Evolutionary conservation across 2,113 vertebrate genomes (phyloP).

Genomic region (Dromas ardeola): DNA sequence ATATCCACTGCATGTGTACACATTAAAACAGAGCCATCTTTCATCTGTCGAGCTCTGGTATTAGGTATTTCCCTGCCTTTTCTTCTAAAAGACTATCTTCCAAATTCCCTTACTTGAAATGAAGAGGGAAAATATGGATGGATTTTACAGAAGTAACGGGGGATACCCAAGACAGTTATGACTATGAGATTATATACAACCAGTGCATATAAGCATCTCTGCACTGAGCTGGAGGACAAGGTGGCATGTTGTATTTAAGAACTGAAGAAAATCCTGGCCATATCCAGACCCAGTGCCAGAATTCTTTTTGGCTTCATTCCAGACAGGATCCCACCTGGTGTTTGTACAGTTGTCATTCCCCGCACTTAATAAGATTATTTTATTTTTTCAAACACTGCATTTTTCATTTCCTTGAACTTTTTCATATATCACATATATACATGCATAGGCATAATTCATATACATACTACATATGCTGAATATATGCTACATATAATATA

Average conservation of each 20-base stretch:
- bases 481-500: background rate
- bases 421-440: background rate
- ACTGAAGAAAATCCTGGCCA: background rate
- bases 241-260: background rate
- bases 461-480: background rate
- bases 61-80: background rate
- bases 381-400: background rate
- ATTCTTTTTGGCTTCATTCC: background rate
- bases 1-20: background rate
- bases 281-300: background rate
- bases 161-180: background rate
- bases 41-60: background rate
- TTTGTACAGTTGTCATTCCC: background rate
- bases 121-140: background rate
- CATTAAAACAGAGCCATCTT: background rate
- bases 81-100: background rate
- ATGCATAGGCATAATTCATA: background rate
- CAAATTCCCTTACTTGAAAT: background rate
- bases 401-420: constrained; percentile 20
- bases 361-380: background rate
- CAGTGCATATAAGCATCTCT: background rate
- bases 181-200: background rate
- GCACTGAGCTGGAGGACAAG: background rate
- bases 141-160: background rate
- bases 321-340: background rate